These are phyloP conservation scores for Drosophila arawakana DNA, from an alignment of 1,140 invertebrate genomes.

Conservation along the genomic window DNA sequence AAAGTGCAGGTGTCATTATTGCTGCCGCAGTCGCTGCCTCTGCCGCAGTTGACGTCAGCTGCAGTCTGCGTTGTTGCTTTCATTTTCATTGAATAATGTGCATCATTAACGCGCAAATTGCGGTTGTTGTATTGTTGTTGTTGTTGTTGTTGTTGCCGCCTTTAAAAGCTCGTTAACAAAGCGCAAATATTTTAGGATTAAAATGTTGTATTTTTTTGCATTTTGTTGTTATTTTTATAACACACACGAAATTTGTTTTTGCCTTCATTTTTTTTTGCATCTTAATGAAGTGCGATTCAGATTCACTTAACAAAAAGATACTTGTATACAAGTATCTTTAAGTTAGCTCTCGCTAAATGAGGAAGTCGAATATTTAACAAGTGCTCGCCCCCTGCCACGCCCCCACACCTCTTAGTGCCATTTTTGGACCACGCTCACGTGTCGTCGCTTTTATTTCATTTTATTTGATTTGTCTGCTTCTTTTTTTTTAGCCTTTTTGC, in stretches of 20 bases:
- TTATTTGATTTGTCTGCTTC: constrained; percentile 25
- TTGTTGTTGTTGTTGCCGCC: constrained; percentile 48
- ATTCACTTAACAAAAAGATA: constrained; percentile 56
- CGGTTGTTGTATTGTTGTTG: constrained; percentile 10
- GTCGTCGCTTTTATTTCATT: constrained; percentile 39
- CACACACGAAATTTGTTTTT: constrained; percentile 46
- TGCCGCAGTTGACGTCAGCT: constrained; percentile 7
- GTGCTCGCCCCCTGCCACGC: constrained; percentile 39
- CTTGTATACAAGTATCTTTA: constrained; percentile 42
- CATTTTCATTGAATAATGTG: constrained; percentile 81
- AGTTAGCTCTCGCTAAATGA: constrained; percentile 64
- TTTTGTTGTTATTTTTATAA: constrained; percentile 66
- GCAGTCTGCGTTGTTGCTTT: constrained; percentile 51
- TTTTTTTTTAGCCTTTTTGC: not conserved
- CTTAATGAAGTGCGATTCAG: constrained; percentile 82
- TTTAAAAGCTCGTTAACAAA: constrained; percentile 74
- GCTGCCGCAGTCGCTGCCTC: constrained; percentile 1
- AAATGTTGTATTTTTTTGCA: constrained; percentile 35
- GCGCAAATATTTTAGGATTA: constrained; percentile 80
- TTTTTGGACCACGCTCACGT: constrained; percentile 69
- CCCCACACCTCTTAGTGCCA: constrained; percentile 13
- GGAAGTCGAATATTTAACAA: constrained; percentile 74
- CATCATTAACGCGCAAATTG: constrained; percentile 73
- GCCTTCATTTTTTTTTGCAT: constrained; percentile 41
- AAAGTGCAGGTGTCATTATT: constrained; percentile 23